A percentile compares a stretch with the other conserved stretches of the same genome.
Conservation (phyloP, 2,113 vertebrate genomes). For the Rallus limicola region DNA sequence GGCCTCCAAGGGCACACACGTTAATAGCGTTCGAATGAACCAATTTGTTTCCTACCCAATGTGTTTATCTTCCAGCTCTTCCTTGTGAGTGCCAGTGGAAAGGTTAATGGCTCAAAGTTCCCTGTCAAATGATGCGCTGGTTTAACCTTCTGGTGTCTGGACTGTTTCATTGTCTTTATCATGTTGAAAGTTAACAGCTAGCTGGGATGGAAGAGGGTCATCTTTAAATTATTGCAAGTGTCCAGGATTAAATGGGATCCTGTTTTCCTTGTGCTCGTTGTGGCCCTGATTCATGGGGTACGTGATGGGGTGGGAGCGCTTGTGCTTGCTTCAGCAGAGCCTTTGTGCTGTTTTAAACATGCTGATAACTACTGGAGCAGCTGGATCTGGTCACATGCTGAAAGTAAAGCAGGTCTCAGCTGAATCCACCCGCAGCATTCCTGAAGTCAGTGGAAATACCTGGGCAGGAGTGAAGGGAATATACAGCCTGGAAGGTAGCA, state of each 20-base stretch:
- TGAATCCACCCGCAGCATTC: background rate
- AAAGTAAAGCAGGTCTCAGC: background rate
- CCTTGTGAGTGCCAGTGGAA: slow-evolving; percentile 19
- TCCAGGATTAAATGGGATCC: background rate
- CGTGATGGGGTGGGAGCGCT: background rate
- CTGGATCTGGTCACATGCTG: background rate
- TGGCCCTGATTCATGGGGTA: background rate
- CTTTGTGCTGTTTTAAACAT: background rate
- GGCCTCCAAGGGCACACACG: slow-evolving; percentile 56
- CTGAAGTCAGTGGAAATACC: background rate
- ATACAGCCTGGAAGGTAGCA: background rate
- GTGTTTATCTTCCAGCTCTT: slow-evolving; percentile 66
- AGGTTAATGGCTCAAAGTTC: slow-evolving; percentile 62
- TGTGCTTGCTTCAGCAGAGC: background rate
- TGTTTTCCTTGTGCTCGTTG: background rate
- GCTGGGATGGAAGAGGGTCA: background rate
- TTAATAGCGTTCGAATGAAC: slow-evolving; percentile 50
- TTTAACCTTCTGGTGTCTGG: slow-evolving; percentile 28
- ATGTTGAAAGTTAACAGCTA: slow-evolving; percentile 1
- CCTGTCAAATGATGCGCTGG: slow-evolving; percentile 33
- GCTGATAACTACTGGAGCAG: background rate
- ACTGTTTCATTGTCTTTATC: slow-evolving; percentile 24
- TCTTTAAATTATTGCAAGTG: background rate
- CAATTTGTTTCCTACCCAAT: slow-evolving; percentile 64
- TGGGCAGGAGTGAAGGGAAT: background rate